Base-by-base conservation (phyloP, 37 sponge, comb jelly and placozoan genomes). In the Diacarnus erythraeanus region DNA sequence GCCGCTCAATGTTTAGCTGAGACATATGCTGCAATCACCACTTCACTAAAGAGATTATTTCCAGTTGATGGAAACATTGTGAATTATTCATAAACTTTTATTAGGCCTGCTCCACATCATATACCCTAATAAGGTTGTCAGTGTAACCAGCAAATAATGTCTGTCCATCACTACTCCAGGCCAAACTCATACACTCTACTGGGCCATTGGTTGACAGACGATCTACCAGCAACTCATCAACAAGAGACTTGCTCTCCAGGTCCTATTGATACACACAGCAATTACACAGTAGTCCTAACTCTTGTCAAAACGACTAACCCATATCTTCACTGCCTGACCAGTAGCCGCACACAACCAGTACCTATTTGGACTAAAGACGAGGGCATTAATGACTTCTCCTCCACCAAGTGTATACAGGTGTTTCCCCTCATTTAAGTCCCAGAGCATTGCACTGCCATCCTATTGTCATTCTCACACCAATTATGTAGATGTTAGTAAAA, bases 361-460 rank as follows among this genome's bases (percentile, higher is more conserved):
- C 23, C 99, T 83, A 83, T 96, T 99, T 68, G 99, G 99, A n/a
- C 90, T 89, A 91, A 99, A 99, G 59, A 92, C 92, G 25, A 99
- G 87, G 23, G 99, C 92, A 79, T 96, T 94, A 80, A 99, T 98
- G 59, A 75, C 78, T 43, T 96, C 97, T 37, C 89, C 82, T 0
- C 89, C 94, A 26, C 76, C 64, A 25, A 99, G 85, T 25, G 99
- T 99, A 87, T 99, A 99, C 75, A 99, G 75, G 80, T 99, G 99
- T 80, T 96, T 99, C 70, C 89, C 97, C 57, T 96, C 97, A 86
- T 99, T 99, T 61, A 99, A 84, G 51, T 99, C 99, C 99, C 99
- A 99, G 59, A 99, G 85, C 99, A 99, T 99, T 25, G 97, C 92
- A 59, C 77, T 89, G 44, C 95, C 95, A 86, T 96, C 97, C 89